Evolutionary conservation across 2,888 invertebrate genomes (phyloP).

Genomic region (Pollenia griseotomentosa): DNA sequence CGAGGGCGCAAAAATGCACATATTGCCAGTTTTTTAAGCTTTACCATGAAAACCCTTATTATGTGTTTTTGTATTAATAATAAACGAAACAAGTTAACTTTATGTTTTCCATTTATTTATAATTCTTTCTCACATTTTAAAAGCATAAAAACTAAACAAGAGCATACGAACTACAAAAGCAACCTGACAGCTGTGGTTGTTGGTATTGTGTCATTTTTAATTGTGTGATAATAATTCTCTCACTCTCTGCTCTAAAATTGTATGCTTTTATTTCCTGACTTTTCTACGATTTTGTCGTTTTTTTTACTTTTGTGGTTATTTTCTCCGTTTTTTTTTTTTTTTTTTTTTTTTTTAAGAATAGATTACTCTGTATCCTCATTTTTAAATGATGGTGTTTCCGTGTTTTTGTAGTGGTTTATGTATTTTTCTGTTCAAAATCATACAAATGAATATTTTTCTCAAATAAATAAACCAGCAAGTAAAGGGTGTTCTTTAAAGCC

Average conservation of each 20-base stretch:
- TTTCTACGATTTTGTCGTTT: background rate
- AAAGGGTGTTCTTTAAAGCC: no score
- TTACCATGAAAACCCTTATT: no score
- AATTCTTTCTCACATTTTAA: no score
- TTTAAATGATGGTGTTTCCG: background rate
- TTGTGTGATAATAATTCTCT: background rate
- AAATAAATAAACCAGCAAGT: background rate
- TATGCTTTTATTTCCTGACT: slow-evolving; percentile 3
- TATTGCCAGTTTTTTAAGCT: no score
- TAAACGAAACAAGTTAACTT: no score
- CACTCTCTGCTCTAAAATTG: background rate
- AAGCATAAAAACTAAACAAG: background rate
- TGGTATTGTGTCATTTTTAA: background rate
- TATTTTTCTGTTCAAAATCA: background rate
- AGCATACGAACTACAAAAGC: background rate
- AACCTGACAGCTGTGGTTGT: background rate
- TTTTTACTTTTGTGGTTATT: background rate
- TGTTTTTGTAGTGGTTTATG: background rate
- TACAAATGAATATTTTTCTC: background rate
- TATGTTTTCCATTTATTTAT: no score
- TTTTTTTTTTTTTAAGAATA: background rate
- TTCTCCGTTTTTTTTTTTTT: background rate
- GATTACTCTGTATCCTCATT: no score
- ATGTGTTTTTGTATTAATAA: no score
- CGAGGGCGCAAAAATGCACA: no score